A percentile compares a stretch with the other conserved stretches of the same genome.
These are phyloP conservation scores for Temnothorax ravouxi DNA, from an alignment of 2,888 invertebrate genomes.

Conservation along the genomic window DNA sequence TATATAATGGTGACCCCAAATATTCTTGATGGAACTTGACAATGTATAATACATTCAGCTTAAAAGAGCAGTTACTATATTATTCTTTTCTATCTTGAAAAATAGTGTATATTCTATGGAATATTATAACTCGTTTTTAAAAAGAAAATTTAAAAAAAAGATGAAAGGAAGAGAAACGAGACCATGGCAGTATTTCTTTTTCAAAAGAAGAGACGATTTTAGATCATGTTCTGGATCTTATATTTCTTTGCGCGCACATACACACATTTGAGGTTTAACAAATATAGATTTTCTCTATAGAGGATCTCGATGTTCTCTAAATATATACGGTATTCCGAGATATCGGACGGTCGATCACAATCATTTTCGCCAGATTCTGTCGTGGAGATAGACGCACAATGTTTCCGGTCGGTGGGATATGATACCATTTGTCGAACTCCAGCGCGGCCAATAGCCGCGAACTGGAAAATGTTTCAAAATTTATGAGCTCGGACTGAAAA, in stretches of 20 bases:
- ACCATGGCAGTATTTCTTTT: not conserved
- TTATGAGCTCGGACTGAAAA: conserved; percentile 17
- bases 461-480: conserved; percentile 69
- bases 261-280: not conserved
- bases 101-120: not conserved
- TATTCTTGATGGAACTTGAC: not conserved
- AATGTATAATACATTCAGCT: not conserved
- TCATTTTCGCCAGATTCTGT: conserved; percentile 50
- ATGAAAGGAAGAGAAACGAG: not conserved
- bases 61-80: not conserved
- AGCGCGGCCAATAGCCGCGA: conserved; percentile 37
- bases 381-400: not conserved
- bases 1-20: not conserved
- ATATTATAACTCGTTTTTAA: not conserved
- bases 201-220: not conserved
- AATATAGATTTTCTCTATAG: not conserved
- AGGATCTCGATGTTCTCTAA: conserved; percentile 3
- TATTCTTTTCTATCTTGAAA: not conserved
- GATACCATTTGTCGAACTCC: conserved; percentile 72
- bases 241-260: not conserved
- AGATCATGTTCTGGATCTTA: not conserved
- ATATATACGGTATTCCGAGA: not conserved
- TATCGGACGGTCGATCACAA: conserved; percentile 25
- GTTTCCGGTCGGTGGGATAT: conserved; percentile 41
- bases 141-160: not conserved